Percentiles rank a stretch among this genome's conserved stretches.
Conservation (phyloP, 2,797 vertebrate species). For the Takifugu ocellatus region DNA sequence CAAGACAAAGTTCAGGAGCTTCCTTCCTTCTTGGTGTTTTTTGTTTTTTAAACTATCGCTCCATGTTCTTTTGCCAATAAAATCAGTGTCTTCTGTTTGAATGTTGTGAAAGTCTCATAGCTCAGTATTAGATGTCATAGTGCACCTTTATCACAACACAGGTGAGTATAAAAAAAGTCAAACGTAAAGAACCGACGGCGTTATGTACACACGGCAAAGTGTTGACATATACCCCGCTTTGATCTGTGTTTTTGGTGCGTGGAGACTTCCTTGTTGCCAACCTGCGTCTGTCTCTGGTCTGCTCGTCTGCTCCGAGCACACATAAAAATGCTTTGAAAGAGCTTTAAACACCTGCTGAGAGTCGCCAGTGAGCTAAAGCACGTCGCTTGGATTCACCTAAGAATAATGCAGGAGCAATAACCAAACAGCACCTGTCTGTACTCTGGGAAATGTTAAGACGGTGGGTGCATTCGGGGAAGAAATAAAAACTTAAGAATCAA, state of each 20-base stretch:
- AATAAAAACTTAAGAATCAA: no score
- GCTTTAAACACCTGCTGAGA: constrained; percentile 28
- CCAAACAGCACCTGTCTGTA: not conserved
- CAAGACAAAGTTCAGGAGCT: constrained; percentile 36
- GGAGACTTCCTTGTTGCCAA: constrained; percentile 57
- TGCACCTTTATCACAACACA: constrained; percentile 39
- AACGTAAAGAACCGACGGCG: constrained; percentile 30
- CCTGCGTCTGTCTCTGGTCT: constrained; percentile 48
- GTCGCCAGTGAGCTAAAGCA: constrained; percentile 7
- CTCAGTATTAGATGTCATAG: constrained; percentile 25
- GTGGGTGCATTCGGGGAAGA: no score
- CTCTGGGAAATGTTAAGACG: not conserved
- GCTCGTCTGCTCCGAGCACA: constrained; percentile 29
- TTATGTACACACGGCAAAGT: constrained; percentile 46
- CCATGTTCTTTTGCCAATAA: constrained; percentile 51
- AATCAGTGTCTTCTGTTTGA: constrained; percentile 5
- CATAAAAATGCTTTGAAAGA: constrained; percentile 37
- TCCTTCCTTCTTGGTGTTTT: constrained; percentile 23
- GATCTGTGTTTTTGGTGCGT: constrained; percentile 57
- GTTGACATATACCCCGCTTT: constrained; percentile 62
- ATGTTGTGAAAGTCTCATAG: constrained; percentile 25
- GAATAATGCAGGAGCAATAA: not conserved
- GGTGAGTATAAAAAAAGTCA: constrained; percentile 33
- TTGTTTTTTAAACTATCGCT: not conserved
- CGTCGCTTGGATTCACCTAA: constrained; percentile 6